phyloP scores from a whole-genome alignment of 1,140 invertebrate genomes.

The Tenebrio molitor region DNA sequence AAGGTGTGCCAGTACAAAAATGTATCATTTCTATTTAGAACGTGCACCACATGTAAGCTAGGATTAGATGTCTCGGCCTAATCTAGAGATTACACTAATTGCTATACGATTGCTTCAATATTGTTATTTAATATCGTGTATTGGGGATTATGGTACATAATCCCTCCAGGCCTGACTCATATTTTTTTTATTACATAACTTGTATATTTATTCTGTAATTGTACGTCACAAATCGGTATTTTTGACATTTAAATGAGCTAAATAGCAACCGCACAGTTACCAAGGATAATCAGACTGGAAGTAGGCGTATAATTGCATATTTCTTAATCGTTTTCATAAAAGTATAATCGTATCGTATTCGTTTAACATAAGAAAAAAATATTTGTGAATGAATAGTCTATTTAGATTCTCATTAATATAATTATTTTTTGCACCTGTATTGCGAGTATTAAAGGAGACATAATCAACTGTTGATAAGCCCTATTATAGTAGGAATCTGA shows the following conservation, averaged over 20 bases:
- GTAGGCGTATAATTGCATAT: not conserved
- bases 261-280: conserved; percentile 17
- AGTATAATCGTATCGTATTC: not conserved
- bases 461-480: conserved; percentile 20
- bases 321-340: too few relatives aligned
- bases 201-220: not conserved
- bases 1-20: too few relatives aligned
- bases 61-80: conserved; percentile 12
- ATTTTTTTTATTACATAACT: conserved; percentile 25
- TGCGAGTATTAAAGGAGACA: not conserved
- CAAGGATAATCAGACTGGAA: conserved; percentile 10
- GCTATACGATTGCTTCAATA: not conserved
- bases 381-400: too few relatives aligned
- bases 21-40: too few relatives aligned
- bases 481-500: conserved; percentile 9
- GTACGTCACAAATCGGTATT: conserved; percentile 3
- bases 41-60: too few relatives aligned
- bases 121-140: conserved; percentile 17
- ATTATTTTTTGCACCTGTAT: conserved; percentile 10
- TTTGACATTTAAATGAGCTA: conserved; percentile 37
- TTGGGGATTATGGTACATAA: conserved; percentile 8
- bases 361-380: not conserved
- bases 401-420: not conserved
- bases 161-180: not conserved
- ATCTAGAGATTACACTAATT: conserved; percentile 19